Percentiles rank a stretch among this genome's conserved stretches.
Evolutionary conservation across 2,113 vertebrate genomes (phyloP).

Genomic region (Grallaria varia): DNA sequence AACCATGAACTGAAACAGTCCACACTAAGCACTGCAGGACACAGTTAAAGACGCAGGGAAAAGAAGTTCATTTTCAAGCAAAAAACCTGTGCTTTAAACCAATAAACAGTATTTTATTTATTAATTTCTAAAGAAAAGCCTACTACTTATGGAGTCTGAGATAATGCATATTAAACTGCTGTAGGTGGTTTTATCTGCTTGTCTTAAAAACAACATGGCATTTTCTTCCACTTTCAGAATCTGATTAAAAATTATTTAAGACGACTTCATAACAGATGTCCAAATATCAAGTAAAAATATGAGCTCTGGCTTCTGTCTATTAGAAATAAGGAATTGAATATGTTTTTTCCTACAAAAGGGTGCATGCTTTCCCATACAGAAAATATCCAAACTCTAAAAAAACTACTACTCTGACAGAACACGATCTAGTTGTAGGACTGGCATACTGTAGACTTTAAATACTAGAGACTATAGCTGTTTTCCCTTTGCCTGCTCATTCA

Average conservation of each 20-base stretch:
- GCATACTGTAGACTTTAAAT: not conserved
- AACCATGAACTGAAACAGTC: not conserved
- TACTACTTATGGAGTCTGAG: not conserved
- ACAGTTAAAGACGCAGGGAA: not conserved
- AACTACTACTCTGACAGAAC: not conserved
- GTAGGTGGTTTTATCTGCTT: not conserved
- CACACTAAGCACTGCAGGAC: not conserved
- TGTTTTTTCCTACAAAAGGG: not conserved
- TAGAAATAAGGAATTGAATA: not conserved
- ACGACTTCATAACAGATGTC: not conserved
- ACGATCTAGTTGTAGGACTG: not conserved
- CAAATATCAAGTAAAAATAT: not conserved
- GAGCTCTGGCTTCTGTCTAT: not conserved
- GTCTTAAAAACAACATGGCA: not conserved
- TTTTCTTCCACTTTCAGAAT: not conserved
- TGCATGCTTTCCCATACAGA: not conserved
- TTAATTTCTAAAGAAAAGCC: not conserved
- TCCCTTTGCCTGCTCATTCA: not conserved
- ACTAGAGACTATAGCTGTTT: not conserved
- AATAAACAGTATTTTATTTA: not conserved
- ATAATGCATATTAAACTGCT: not conserved
- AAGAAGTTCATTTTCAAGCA: not conserved
- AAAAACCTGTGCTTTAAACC: not conserved
- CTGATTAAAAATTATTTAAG: not conserved
- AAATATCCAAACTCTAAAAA: not conserved